Evolutionary conservation across 2,888 invertebrate species (phyloP), one percentile per base, ranked within the genome.

Genomic region (Ophonus ardosiacus): DNA sequence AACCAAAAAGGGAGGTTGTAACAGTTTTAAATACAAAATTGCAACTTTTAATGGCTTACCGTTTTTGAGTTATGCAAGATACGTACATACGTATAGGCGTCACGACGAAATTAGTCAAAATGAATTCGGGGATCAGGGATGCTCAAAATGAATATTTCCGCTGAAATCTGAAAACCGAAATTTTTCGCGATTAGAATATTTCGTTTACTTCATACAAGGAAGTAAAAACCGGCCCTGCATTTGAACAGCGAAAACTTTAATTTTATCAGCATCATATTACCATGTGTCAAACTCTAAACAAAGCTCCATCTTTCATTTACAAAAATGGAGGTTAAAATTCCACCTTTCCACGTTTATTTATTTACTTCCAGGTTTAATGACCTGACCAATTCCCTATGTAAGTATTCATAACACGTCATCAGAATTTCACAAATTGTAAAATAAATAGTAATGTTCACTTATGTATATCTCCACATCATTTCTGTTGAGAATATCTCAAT

Each of bases 331-430:
- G 43, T 51, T 51, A 51, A 43, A 43, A 51, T 51, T 74, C 71
- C 8, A 18, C 40, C 7, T 74, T 74, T 68, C 40, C 51, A 43
- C 18, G 40, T 74, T 74, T 74, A 43, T 74, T 43, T 74, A 74
- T 10, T 43, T 74, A 74, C 17, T 74, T 43, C 43, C 40, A 74
- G 71, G 71, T 74, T 74, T 74, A 17, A 51, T 74, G 71, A 74
- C 71, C 71, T 40, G 71, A 17, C 13, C 40, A 74, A 74, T 17
- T 74, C 71, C 71, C 71, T 15, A 40, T 43, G 43, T 18, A 40
- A 74, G 43, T 43, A 74, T 74, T 74, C 71, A 18, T 43, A 74
- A 17, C 71, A 74, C 71, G 71, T 74, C 10, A 74, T 43, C 71
- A 43, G 17, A 74, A 74, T 8, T 74, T 18, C 40, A 74, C 40